These are phyloP conservation scores for Celastrina argiolus DNA, from an alignment of 2,888 invertebrate genomes.

Conservation along the genomic window DNA sequence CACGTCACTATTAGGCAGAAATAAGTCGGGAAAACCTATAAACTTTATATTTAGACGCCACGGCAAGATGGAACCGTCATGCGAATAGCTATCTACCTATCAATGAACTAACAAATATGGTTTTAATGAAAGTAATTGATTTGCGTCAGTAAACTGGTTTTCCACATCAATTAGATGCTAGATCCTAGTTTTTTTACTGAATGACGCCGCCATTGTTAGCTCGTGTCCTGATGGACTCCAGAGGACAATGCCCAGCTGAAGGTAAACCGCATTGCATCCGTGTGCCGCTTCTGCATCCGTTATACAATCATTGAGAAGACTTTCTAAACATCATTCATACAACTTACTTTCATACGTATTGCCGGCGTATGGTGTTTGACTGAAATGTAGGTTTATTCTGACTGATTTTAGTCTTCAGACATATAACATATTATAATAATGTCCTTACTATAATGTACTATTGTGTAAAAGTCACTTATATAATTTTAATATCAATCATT, in stretches of 20 bases:
- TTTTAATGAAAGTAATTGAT: slow-evolving; percentile 30
- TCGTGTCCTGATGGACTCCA: slow-evolving; percentile 39
- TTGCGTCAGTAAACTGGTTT: slow-evolving; percentile 49
- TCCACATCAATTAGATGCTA: slow-evolving; percentile 45
- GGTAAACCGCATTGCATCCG: slow-evolving; percentile 40
- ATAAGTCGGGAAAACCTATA: neutral
- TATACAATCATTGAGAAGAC: slow-evolving; percentile 27
- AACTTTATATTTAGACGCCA: neutral
- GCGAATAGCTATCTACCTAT: neutral
- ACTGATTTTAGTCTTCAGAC: neutral
- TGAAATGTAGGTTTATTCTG: neutral
- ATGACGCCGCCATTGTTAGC: slow-evolving; percentile 40
- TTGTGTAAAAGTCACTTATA: too few species aligned
- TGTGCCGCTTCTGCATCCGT: slow-evolving; percentile 31
- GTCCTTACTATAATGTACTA: too few species aligned
- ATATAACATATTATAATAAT: too few species aligned
- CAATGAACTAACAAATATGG: slow-evolving; percentile 3
- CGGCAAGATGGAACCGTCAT: neutral
- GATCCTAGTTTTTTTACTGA: slow-evolving; percentile 58
- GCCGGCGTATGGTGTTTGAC: neutral
- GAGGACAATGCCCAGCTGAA: slow-evolving; percentile 43
- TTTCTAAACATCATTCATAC: slow-evolving; percentile 15
- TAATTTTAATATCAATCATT: too few species aligned
- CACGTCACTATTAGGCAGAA: neutral
- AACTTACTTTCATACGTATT: neutral